These are phyloP conservation scores for Bimastos eiseni DNA, from an alignment of 2,888 invertebrate species.

Conservation along the genomic window DNA sequence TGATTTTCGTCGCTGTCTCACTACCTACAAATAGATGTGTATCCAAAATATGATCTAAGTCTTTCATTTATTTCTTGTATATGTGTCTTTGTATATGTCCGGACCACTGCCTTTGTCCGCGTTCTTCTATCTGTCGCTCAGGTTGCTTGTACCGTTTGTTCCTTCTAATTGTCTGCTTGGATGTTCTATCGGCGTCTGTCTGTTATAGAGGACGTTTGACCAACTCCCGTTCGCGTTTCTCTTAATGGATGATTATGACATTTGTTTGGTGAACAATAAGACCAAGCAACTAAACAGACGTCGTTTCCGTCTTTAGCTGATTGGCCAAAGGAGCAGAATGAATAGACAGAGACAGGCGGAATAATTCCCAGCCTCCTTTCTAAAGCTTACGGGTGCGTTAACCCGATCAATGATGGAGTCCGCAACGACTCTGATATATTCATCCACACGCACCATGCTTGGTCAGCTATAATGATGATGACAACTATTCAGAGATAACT, in stretches of 20 bases:
- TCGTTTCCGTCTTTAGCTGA: neutral
- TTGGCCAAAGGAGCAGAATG: neutral
- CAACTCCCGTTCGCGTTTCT: neutral
- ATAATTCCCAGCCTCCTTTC: neutral
- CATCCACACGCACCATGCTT: too few species aligned
- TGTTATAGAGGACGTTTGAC: neutral
- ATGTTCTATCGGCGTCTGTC: neutral
- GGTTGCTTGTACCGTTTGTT: neutral
- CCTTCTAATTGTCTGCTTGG: neutral
- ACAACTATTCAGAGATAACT: too few species aligned
- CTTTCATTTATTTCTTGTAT: neutral
- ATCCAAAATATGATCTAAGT: too few species aligned
- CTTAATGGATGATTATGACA: neutral
- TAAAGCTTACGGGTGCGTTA: neutral
- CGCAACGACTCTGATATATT: too few species aligned
- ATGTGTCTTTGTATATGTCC: neutral
- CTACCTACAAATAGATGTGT: too few species aligned
- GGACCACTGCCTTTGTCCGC: too few species aligned
- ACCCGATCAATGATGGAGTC: neutral
- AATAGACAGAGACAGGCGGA: neutral
- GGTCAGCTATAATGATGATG: too few species aligned
- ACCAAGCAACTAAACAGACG: neutral
- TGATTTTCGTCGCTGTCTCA: neutral
- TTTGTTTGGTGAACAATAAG: neutral
- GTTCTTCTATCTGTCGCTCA: neutral